Evolutionary conservation across 2,797 vertebrate species (phyloP).

Genomic region (Neosalanx taihuensis): DNA sequence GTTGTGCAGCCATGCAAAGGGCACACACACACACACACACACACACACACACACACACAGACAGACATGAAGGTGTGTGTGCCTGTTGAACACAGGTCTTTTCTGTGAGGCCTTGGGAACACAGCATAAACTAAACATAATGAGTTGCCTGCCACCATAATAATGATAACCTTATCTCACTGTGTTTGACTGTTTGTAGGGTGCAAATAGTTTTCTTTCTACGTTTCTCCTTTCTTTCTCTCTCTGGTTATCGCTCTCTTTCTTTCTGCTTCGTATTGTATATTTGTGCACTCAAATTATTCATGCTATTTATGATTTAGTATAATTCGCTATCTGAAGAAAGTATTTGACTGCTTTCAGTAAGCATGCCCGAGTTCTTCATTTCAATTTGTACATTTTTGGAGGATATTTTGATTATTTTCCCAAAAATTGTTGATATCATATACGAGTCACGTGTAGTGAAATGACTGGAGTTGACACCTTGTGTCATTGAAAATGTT

Average conservation of each 20-base stretch:
- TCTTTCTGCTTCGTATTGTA: too few species aligned
- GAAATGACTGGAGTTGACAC: conserved; percentile 15
- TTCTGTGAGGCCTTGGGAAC: neutral
- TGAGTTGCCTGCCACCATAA: neutral
- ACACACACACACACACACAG: too few species aligned
- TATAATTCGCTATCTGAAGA: too few species aligned
- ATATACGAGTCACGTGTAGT: conserved; percentile 29
- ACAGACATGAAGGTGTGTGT: neutral
- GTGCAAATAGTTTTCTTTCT: neutral
- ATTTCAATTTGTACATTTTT: too few species aligned
- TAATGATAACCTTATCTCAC: neutral
- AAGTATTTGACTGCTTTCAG: too few species aligned
- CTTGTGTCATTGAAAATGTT: conserved; percentile 31
- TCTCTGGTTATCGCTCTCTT: too few species aligned
- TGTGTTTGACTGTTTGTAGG: neutral
- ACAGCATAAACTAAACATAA: neutral
- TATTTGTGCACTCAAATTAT: too few species aligned
- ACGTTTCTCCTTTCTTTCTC: too few species aligned
- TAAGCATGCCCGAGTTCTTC: too few species aligned
- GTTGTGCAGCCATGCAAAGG: neutral
- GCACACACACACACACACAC: too few species aligned
- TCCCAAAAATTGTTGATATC: conserved; percentile 15
- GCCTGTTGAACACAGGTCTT: neutral
- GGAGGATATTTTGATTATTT: neutral
- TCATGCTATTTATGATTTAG: too few species aligned